Conservation (phyloP, 1,140 invertebrate genomes). For the Temnothorax nylanderi region DNA sequence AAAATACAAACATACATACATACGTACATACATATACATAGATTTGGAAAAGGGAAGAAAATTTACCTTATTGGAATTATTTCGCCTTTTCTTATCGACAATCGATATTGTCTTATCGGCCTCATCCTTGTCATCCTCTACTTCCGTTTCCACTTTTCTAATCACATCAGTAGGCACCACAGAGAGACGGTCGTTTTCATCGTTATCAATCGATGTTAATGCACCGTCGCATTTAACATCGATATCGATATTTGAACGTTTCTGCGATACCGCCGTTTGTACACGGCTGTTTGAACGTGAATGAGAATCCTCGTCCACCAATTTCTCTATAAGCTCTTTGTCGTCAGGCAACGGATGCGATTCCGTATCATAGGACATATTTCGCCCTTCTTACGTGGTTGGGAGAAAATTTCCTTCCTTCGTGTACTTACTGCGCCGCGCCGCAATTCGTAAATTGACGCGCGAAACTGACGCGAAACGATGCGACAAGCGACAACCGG, state of each 20-base stretch:
- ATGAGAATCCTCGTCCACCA: neutral
- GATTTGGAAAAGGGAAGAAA: neutral
- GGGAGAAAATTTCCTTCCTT: no score
- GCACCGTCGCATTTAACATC: neutral
- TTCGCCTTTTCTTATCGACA: neutral
- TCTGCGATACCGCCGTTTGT: neutral
- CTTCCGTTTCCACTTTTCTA: neutral
- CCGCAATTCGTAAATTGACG: no score
- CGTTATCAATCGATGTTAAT: neutral
- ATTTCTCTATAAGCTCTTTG: neutral
- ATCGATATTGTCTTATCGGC: neutral
- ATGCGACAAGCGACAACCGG: neutral
- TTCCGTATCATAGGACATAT: slow-evolving; percentile 8
- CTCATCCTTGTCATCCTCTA: neutral
- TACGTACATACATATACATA: no score
- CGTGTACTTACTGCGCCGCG: no score
- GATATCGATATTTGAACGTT: no score
- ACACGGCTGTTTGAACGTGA: neutral
- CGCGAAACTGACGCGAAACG: no score
- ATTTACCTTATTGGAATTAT: slow-evolving; percentile 8
- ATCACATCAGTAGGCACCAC: neutral
- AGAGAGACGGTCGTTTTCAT: neutral
- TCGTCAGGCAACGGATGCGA: neutral
- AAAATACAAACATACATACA: no score
- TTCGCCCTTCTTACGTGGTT: no score